phyloP scores from a whole-genome alignment of 2,797 vertebrate genomes.

The Spea hammondii region DNA sequence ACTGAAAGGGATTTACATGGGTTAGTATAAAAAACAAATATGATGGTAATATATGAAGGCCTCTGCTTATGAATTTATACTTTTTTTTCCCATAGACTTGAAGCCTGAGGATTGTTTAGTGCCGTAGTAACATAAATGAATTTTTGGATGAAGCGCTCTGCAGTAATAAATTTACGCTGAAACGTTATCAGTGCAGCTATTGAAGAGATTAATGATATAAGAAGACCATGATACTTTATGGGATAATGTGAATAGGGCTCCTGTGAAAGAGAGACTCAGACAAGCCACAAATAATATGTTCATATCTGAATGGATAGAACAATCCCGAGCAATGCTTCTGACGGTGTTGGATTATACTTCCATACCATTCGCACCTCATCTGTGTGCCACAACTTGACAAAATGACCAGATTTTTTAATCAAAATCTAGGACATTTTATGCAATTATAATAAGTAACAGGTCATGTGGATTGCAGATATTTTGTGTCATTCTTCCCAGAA shows the following conservation, averaged over 20 bases:
- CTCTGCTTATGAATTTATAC: conserved; percentile 51
- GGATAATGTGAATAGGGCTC: conserved; percentile 30
- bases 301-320: conserved; percentile 22
- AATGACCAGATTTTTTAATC: too few species aligned
- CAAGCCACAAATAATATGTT: conserved; percentile 24
- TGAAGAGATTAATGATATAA: conserved; percentile 49
- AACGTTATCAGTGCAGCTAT: conserved; percentile 50
- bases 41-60: conserved; percentile 43
- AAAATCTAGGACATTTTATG: too few species aligned
- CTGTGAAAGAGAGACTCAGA: conserved; percentile 38
- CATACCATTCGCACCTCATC: too few species aligned
- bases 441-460: too few species aligned
- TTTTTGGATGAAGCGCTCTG: conserved; percentile 43
- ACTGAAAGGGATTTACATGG: conserved; percentile 41
- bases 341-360: too few species aligned
- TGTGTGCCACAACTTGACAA: too few species aligned
- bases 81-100: conserved; percentile 30
- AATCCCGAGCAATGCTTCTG: background rate
- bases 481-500: too few species aligned
- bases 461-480: too few species aligned
- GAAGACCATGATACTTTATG: conserved; percentile 43
- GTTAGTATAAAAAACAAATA: conserved; percentile 32
- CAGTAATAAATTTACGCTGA: conserved; percentile 50
- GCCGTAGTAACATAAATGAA: conserved; percentile 51
- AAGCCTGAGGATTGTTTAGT: conserved; percentile 49